A percentile compares a stretch with the other conserved stretches of the same genome.
phyloP scores from a whole-genome alignment of 2,888 invertebrate species.

The Pterostichus niger region DNA sequence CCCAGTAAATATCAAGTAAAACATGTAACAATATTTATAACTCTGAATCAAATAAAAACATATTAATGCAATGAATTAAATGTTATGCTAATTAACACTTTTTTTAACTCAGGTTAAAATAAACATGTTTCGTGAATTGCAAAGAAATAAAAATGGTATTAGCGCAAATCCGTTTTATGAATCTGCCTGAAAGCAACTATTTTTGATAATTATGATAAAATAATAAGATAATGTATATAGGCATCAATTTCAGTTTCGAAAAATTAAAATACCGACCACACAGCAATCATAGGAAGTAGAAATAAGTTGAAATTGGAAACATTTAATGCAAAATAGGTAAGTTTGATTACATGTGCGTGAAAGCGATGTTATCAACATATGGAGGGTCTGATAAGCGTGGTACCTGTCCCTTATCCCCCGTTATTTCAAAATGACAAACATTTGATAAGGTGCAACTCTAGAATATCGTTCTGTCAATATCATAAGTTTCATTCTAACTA shows the following conservation, averaged over 20 bases:
- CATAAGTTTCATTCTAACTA: background rate
- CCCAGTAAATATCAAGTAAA: no score
- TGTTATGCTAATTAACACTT: no score
- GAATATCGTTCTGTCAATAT: constrained; percentile 19
- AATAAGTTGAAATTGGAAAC: background rate
- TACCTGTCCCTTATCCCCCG: constrained; percentile 55
- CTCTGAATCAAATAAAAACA: no score
- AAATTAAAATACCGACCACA: no score
- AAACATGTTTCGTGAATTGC: no score
- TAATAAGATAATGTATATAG: background rate
- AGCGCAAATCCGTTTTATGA: no score
- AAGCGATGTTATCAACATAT: constrained; percentile 26
- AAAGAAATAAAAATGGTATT: no score
- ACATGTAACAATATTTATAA: no score
- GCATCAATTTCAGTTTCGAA: background rate
- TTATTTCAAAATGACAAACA: constrained; percentile 37
- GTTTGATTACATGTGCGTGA: background rate
- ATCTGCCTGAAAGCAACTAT: no score
- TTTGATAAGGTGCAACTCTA: constrained; percentile 47
- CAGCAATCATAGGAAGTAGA: no score
- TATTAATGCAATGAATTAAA: no score
- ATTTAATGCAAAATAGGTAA: background rate
- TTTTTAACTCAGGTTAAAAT: no score
- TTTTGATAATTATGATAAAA: background rate
- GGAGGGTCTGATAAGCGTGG: constrained; percentile 40